Evolutionary conservation across 53 echinoderm and acorn worm genomes (phyloP), one percentile per base, ranked within the genome.

Genomic region (Pentamera pediparva): DNA sequence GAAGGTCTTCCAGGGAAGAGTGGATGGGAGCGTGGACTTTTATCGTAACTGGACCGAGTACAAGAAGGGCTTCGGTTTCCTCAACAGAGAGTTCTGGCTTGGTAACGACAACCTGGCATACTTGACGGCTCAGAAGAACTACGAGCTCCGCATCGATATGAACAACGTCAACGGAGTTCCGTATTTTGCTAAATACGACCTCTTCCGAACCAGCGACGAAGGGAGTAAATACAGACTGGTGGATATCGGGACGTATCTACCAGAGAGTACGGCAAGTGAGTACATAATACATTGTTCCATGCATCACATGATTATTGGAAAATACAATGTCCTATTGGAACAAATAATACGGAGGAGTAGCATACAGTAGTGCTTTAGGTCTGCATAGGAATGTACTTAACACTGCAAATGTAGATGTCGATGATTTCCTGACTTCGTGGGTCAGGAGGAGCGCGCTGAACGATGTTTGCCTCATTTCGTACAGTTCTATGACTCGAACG

Each of bases 161-260:
- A 28, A 25, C 55, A 55, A 28, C 55, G 28, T 10, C 24, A 55
- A 55, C 28, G 55, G 55, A 3, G 28, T 1, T 55, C 28, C 55
- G 3, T 55, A 55, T 9, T 55, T 55, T 55, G 55, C 55, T 28
- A 55, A 55, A 28, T 55, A 55, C 55, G 55, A 55, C 55, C 55
- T 55, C 21, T 55, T 55, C 55, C 22, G 55, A 28, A 55, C 28
- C 55, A 55, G 55, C 21, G 55, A 55, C 28, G 55, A 55, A 20
- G 8, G 22, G 24, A 55, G 55, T 55, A 55, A 55, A 55, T 55
- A 55, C 55, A 55, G 55, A 55, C 10, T 55, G 55, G 28, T 28
- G 28, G 55, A 55, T 55, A 22, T 55, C 28, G 55, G 55, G 28
- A 3, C 17, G 11, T 55, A 55, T 17, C 21, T 55, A 28, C 55